These are phyloP conservation scores for Aricia agestis DNA, from an alignment of 1,140 invertebrate species.

Conservation along the genomic window DNA sequence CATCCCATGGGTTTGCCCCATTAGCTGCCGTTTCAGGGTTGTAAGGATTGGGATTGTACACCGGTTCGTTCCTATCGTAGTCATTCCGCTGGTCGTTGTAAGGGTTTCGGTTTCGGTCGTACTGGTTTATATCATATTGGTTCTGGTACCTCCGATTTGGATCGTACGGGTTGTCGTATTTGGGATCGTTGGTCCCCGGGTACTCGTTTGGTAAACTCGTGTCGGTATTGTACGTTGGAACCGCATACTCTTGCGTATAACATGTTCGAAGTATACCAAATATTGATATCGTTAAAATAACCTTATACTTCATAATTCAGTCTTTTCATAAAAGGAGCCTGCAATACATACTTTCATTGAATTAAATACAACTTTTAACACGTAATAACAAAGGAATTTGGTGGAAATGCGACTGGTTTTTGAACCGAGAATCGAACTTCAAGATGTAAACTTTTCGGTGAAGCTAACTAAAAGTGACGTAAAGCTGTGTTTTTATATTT, in stretches of 20 bases:
- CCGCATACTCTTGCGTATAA: slow-evolving; percentile 51
- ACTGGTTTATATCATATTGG: slow-evolving; percentile 38
- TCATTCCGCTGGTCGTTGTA: slow-evolving; percentile 53
- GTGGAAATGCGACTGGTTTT: background rate
- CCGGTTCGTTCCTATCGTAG: slow-evolving; percentile 53
- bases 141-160: slow-evolving; percentile 47
- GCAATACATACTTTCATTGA: slow-evolving; percentile 31
- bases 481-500: background rate
- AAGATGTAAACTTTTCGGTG: background rate
- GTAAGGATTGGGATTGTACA: slow-evolving; percentile 43
- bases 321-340: slow-evolving; percentile 42
- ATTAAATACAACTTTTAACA: background rate
- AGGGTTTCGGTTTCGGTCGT: slow-evolving; percentile 42
- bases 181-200: slow-evolving; percentile 44
- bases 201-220: slow-evolving; percentile 59
- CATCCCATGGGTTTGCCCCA: slow-evolving; percentile 46
- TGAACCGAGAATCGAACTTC: background rate
- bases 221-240: slow-evolving; percentile 54
- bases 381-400: background rate
- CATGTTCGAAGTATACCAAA: slow-evolving; percentile 40
- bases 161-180: slow-evolving; percentile 61
- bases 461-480: background rate
- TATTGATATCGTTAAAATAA: slow-evolving; percentile 39
- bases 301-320: slow-evolving; percentile 65
- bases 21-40: slow-evolving; percentile 47